Percentiles rank a stretch among this genome's conserved stretches.
Evolutionary conservation across 2,113 vertebrate species (phyloP).

Genomic region (Cynoglossus semilaevis): DNA sequence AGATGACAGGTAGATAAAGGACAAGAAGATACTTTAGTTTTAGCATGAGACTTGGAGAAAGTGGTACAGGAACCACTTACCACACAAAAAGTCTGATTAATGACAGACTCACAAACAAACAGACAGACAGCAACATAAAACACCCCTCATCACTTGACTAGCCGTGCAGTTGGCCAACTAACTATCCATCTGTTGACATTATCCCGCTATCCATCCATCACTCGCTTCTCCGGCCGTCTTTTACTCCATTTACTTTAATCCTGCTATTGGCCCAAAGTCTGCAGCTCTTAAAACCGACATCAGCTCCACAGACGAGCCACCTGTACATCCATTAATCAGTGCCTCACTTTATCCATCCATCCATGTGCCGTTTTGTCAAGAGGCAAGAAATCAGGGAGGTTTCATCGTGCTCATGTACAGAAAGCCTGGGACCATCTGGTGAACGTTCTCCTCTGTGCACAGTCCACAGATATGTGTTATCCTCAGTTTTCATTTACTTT

Average conservation of each 20-base stretch:
- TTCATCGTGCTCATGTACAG: conserved; percentile 3
- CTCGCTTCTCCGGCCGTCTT: background rate
- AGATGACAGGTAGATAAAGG: too few species aligned
- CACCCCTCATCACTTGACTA: conserved; percentile 36
- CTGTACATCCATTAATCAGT: conserved; percentile 44
- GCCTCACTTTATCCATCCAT: conserved; percentile 29
- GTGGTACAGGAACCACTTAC: too few species aligned
- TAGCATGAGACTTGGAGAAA: too few species aligned
- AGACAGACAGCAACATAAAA: conserved; percentile 22
- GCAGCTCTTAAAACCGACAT: conserved; percentile 37
- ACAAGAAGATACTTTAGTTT: too few species aligned
- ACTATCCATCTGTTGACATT: conserved; percentile 50
- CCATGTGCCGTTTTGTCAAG: background rate
- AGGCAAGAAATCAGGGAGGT: background rate
- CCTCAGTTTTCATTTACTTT: background rate
- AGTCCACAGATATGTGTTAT: background rate
- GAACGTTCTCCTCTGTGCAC: background rate
- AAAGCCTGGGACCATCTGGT: background rate
- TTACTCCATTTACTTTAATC: conserved; percentile 27
- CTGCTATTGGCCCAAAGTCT: conserved; percentile 37
- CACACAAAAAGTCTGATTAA: background rate
- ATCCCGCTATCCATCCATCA: conserved; percentile 23
- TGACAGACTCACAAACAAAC: conserved; percentile 10
- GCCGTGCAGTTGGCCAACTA: conserved; percentile 25
- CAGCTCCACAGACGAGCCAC: conserved; percentile 30